phyloP scores from a whole-genome alignment of 1,140 invertebrate genomes.

The Lamellibrachia luymesi region DNA sequence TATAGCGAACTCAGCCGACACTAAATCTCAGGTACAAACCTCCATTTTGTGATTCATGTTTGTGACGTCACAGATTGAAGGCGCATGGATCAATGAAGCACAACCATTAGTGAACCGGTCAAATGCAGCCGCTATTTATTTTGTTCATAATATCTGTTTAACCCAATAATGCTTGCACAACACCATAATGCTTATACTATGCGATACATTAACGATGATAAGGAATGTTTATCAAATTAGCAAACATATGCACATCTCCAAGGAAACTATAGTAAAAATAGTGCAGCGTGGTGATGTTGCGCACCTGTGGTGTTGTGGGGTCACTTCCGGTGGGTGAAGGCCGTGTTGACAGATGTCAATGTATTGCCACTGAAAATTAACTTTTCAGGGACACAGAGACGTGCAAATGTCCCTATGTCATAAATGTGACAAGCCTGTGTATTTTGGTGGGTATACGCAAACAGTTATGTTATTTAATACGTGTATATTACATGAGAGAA shows the following conservation, averaged over 20 bases:
- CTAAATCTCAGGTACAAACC: background rate
- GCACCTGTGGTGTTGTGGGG: background rate
- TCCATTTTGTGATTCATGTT: conserved; percentile 5
- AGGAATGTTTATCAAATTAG: background rate
- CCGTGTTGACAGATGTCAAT: background rate
- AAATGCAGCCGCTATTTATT: background rate
- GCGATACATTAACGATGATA: background rate
- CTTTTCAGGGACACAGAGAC: background rate
- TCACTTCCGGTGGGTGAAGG: background rate
- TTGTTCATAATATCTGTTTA: background rate
- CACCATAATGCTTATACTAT: background rate
- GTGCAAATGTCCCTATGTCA: conserved; percentile 27
- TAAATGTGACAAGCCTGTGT: conserved; percentile 38
- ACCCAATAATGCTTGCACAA: background rate
- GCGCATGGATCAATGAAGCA: background rate
- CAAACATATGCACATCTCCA: background rate
- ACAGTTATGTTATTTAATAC: background rate
- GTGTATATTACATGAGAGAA: background rate
- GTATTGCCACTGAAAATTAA: background rate
- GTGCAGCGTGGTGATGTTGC: background rate
- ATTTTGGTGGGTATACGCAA: conserved; percentile 35
- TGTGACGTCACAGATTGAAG: background rate
- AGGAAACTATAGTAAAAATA: background rate
- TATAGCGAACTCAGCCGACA: background rate
- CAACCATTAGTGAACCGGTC: conserved; percentile 3